Base-by-base conservation (phyloP, 2,113 vertebrate species). In the Opisthocomus hoazin region DNA sequence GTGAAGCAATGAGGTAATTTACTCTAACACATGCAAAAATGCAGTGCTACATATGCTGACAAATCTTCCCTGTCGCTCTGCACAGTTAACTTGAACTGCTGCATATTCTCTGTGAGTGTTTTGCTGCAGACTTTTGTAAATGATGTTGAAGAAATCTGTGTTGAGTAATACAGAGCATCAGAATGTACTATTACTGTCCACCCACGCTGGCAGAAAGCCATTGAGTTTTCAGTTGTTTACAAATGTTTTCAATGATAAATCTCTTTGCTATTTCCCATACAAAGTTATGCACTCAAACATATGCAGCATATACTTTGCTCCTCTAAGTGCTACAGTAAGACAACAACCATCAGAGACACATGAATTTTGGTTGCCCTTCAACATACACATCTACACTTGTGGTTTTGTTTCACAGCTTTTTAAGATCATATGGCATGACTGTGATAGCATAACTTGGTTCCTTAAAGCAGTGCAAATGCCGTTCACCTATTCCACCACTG, bases 281-380 rank as follows among this genome's bases (percentile, higher is more conserved):
- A 7, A 90, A 84, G 29, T 53, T 60, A 34, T 2, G 12, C 5
- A 27, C 45, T 77, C 78, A 53, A 48, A 60, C 17, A 51, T 1
- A 2, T 26, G 53, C 46, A 32, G 34, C 36, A 6, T 23, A 23
- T 12, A 12, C 29, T 76, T 76, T 7, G 48, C 61, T 73, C 30
- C 60, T 51, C 21, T 5, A 15, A 75, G 15, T 10, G 11, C 60
- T 71, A 8, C 16, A 36, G 20, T 2, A 34, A 60, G 48, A 36
- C 0, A 0, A 84, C 24, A 93, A 41, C 19, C 21, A 6, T 26
- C 3, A 4, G n/a, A 48, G 8, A 87, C 2, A 69, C 5, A 15
- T 74, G 45, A 73, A 69, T 36, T 74, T 76, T 74, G 11, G 11
- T 36, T 57, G 58, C 37, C 23, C n/a, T 80, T 86, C 66, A 73